Base-by-base conservation (phyloP, 2,888 invertebrate species). In the Rhimphoctona megacephalus region DNA sequence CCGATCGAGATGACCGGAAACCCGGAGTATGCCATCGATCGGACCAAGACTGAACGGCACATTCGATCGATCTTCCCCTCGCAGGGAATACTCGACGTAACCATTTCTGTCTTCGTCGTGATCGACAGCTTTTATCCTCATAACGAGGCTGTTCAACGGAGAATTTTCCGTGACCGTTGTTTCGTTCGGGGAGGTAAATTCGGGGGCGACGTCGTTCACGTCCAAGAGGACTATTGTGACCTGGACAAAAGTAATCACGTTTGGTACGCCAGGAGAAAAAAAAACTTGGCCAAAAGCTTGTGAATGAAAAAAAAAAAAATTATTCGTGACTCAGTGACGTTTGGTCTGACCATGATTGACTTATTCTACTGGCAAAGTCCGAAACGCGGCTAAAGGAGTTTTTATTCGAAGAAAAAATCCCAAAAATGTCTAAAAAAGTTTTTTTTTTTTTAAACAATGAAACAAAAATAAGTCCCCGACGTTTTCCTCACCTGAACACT, bases 71-170 rank as follows among this genome's bases (percentile, higher is more conserved):
- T 95, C 95, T 43, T 61, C 57, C 25, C 25, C 57, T 17, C 96
- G 95, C 93, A 98, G 95, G 86, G 96, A 96, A 94, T 98, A 98
- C 94, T 98, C 98, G 85, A 98, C 97, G 92, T 97, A 97, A 83
- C 98, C 98, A 95, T 98, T 98, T 88, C 98, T 96, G 46, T 98
- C 98, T 95, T 98, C 98, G 94, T 98, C 98, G 92, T 96, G 97
- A 94, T 98, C 98, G 36, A 97, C 94, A 1, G 98, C 98, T 94
- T 98, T 98, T 86, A 98, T 96, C 14, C 97, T 97, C 96, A 98
- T 97, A 39, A 98, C 97, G 61, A 98, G 97, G 3, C 98, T 98
- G 93, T 98, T 98, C 64, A 97, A 94, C 17, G 98, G 97, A 86
- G 97, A 97, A 94, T 98, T 98, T 95, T 98, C 98, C 85, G 96